These are phyloP conservation scores for Atethmia centrago DNA, from an alignment of 2,888 invertebrate genomes.

Conservation along the genomic window DNA sequence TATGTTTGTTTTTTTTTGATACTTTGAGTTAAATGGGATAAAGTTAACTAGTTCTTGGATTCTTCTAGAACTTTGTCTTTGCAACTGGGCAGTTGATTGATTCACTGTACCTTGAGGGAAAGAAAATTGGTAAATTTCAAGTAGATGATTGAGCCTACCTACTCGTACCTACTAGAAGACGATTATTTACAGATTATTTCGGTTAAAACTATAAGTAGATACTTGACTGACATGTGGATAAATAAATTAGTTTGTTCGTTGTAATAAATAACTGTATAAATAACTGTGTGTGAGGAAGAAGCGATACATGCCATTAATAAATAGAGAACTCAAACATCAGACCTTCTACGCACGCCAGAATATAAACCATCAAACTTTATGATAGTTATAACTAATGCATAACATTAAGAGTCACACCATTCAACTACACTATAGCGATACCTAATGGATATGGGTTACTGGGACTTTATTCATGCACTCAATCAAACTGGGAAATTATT, in stretches of 20 bases:
- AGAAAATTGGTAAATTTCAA: not conserved
- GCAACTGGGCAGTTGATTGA: not conserved
- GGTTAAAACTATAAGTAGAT: not conserved
- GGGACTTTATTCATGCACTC: conserved; percentile 46
- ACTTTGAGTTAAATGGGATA: not conserved
- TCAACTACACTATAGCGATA: conserved; percentile 7
- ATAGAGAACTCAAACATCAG: conserved; percentile 13
- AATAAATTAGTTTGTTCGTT: not conserved
- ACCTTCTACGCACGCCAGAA: conserved; percentile 20
- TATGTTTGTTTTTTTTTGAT: conserved; percentile 7
- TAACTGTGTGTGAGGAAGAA: not conserved
- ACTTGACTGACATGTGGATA: not conserved
- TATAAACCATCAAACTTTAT: conserved; percentile 59
- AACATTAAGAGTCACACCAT: conserved; percentile 47
- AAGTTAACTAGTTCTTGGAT: not conserved
- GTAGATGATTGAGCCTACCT: not conserved
- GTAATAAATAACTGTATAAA: not conserved
- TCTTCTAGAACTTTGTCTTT: not conserved
- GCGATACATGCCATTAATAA: no score
- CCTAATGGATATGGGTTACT: conserved; percentile 62
- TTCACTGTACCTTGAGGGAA: not conserved
- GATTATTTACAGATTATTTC: not conserved
- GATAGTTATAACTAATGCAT: conserved; percentile 54
- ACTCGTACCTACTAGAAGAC: not conserved
- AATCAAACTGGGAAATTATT: conserved; percentile 32